Percentiles rank a stretch among this genome's conserved stretches.
Conservation (phyloP, 2,888 invertebrate species). For the Strigamia transsilvanica region DNA sequence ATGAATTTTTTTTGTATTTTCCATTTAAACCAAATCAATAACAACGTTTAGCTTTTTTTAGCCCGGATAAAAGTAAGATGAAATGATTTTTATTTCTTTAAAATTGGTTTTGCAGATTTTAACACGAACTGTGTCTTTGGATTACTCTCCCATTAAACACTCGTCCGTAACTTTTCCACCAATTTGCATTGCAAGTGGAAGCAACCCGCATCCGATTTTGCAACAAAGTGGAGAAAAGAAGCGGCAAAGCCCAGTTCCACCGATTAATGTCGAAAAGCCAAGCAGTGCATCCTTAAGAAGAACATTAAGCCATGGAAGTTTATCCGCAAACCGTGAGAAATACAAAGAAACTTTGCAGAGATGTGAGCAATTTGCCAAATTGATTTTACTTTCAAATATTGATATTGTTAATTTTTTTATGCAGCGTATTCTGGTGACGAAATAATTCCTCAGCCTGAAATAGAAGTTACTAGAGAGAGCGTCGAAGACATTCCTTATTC, state of each 20-base stretch:
- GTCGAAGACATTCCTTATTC: neutral
- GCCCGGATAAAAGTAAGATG: neutral
- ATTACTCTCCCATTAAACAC: neutral
- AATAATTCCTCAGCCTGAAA: constrained; percentile 4
- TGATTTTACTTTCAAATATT: neutral
- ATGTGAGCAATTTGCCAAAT: neutral
- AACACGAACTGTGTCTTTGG: neutral
- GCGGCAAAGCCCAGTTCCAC: neutral
- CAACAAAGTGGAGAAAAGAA: neutral
- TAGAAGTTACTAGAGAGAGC: neutral
- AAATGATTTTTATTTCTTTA: neutral
- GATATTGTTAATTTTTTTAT: neutral
- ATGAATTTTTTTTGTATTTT: neutral
- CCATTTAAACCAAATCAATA: neutral
- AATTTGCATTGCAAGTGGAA: neutral
- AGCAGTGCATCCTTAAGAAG: constrained; percentile 15
- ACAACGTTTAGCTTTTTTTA: neutral
- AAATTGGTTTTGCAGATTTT: neutral
- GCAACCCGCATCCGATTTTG: neutral
- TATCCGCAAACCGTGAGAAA: neutral
- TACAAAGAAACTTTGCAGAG: constrained; percentile 29
- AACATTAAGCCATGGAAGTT: constrained; percentile 37
- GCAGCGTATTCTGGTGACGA: neutral
- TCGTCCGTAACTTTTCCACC: neutral
- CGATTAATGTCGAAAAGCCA: neutral